Evolutionary conservation across 2,113 vertebrate species (phyloP), one percentile per base, ranked within the genome.

Genomic region (Pyxicephalus adspersus): DNA sequence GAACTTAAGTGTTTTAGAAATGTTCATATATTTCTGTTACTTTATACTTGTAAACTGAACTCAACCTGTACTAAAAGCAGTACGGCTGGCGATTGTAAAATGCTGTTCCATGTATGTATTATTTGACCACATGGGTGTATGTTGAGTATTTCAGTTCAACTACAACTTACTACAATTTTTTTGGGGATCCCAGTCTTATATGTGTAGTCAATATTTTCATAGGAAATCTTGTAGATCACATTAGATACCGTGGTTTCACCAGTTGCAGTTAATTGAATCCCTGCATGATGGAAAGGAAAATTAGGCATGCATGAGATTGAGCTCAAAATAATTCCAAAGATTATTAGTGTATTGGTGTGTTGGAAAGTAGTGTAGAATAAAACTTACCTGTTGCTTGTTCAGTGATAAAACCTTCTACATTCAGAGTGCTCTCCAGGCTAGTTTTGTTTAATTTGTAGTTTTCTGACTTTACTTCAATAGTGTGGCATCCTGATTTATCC

Each of bases 361-460:
- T n/a, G n/a, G n/a, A 5, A 22, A 34, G 38, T 50, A 68, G 50
- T 22, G 17, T 20, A 16, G 22, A 25, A 25, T 25, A 17, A 5
- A 28, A 71, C 78, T 78, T 15, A 89, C 88, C 88, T 87, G 87
- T 89, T 80, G 85, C 86, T 52, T 83, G 84, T 81, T 89, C 88
- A 83, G 83, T 88, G 70, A 89, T 76, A 52, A 72, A 84, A 76
- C 84, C 86, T 19, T 76, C 60, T 74, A 23, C 86, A 64, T 89
- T 83, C 52, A 88, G 57, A 63, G 82, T 81, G 78, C 85, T 87
- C 57, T 85, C 82, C 1, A 82, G 22, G 0, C 85, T 26, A 86
- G 19, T 55, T 1, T 26, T 15, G 3, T 51, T 77, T 6, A 77
- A 17, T 19, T 26, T 54, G 8, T 34, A 54, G 0, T 11, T 2